Percentiles rank a stretch among this genome's conserved stretches.
These are phyloP conservation scores for Athene cunicularia DNA, from an alignment of 2,113 vertebrate genomes.

Conservation along the genomic window DNA sequence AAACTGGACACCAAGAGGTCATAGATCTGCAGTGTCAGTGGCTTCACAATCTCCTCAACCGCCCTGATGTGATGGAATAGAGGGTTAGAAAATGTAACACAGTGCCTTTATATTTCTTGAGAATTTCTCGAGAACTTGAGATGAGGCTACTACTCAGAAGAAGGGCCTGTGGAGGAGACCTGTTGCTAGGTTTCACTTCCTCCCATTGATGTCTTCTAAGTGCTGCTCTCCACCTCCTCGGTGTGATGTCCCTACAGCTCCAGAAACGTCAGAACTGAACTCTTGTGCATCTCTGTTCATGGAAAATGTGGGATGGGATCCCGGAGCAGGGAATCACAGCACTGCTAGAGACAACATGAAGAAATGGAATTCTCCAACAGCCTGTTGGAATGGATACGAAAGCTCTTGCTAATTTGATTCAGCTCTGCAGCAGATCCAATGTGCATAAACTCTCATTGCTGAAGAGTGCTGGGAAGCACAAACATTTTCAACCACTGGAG, in stretches of 20 bases:
- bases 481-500: not conserved
- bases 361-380: too few species aligned
- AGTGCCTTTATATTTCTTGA: not conserved
- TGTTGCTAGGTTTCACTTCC: not conserved
- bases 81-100: not conserved
- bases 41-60: not conserved
- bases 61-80: not conserved
- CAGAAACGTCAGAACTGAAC: not conserved
- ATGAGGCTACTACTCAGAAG: not conserved
- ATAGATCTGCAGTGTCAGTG: not conserved
- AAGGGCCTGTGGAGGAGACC: not conserved
- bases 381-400: accelerated
- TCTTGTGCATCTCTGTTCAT: not conserved
- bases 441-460: not conserved
- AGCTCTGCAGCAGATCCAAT: not conserved
- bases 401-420: not conserved
- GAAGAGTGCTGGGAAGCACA: not conserved
- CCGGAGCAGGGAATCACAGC: not conserved
- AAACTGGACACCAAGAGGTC: not conserved
- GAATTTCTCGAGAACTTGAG: not conserved
- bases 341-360: not conserved
- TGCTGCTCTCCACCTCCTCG: not conserved
- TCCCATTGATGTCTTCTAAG: not conserved
- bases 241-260: not conserved
- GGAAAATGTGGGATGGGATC: not conserved